Evolutionary conservation across 2,888 invertebrate genomes (phyloP), one percentile per base, ranked within the genome.

Genomic region (Eupithecia centaureata): DNA sequence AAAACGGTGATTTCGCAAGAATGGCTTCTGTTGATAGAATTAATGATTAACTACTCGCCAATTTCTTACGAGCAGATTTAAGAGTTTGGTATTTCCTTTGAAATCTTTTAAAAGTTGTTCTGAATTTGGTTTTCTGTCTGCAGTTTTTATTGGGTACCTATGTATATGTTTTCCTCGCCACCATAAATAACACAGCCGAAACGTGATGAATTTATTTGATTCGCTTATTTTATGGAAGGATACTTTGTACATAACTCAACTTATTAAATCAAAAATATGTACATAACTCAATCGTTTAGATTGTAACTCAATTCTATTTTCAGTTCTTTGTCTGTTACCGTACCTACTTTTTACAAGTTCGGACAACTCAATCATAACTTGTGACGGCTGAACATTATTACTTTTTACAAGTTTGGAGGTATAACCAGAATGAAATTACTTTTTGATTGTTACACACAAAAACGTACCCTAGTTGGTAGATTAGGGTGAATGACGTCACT

Each of bases 401-500:
- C 10, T 65, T 52, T 51, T 28, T 59, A 22, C 51, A 35, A 47
- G 8, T 52, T 65, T 33, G 28, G 33, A 59, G 52, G 38, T 27
- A 30, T 47, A 8, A 10, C 1, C 33, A n/a, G 18, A 58, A 52
- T 52, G 27, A 27, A 27, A 52, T 52, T 52, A 52, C 15, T 52
- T 52, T 15, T 52, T 22, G 10, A 47, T 52, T 27, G 52, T 52
- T 27, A 51, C 47, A 47, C 22, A 47, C 13, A 51, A 51, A 51
- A 25, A 25, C 47, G 18, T 18, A 10, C n/a, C 32, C 18, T 47
- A 22, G 51, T 52, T 51, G 15, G 30, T 30, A 58, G 59, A 61
- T 63, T 66, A 72, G 72, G 65, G 70, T 30, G 65, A 8, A 64
- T 76, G 75, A 77, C 78, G 78, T 77, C 77, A 77, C 70, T 52